phyloP scores from a whole-genome alignment of 2,888 invertebrate species.

The Melangyna quadrimaculata region DNA sequence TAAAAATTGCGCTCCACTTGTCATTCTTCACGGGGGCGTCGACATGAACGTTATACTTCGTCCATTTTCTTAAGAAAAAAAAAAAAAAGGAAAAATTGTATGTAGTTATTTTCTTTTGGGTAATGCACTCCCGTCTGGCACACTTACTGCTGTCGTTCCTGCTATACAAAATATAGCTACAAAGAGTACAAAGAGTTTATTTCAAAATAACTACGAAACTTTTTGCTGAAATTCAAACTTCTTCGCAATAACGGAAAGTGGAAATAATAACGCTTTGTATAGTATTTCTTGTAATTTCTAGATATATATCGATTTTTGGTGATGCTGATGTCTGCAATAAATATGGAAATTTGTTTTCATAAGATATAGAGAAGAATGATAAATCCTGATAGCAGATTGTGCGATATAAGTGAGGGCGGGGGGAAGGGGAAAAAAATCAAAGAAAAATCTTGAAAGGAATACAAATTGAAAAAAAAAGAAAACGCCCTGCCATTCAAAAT shows the following conservation, averaged over 20 bases:
- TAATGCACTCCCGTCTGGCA: neutral
- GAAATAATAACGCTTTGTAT: slow-evolving; percentile 32
- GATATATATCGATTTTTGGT: no score
- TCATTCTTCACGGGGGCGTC: slow-evolving; percentile 37
- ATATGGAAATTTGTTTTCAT: neutral
- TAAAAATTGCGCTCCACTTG: slow-evolving; percentile 57
- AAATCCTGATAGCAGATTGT: slow-evolving; percentile 46
- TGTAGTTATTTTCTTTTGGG: neutral
- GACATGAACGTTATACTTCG: slow-evolving; percentile 44
- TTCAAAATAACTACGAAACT: neutral
- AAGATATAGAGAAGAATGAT: slow-evolving; percentile 20
- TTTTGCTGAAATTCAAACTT: slow-evolving; percentile 49
- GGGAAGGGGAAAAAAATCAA: neutral
- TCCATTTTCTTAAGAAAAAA: slow-evolving; percentile 27
- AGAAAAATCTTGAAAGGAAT: slow-evolving; percentile 4
- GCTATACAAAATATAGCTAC: neutral
- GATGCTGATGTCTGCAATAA: slow-evolving; percentile 30
- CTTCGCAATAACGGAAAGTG: slow-evolving; percentile 42
- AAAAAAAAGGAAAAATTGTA: neutral
- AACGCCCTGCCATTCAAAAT: neutral
- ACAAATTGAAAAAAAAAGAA: slow-evolving; percentile 23
- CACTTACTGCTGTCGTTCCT: neutral
- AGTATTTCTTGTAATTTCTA: neutral
- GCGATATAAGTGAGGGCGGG: neutral
- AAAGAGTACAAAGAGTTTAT: no score